Evolutionary conservation across 53 echinoderm and acorn worm species (phyloP).

Genomic region (Actinopyga echinites): DNA sequence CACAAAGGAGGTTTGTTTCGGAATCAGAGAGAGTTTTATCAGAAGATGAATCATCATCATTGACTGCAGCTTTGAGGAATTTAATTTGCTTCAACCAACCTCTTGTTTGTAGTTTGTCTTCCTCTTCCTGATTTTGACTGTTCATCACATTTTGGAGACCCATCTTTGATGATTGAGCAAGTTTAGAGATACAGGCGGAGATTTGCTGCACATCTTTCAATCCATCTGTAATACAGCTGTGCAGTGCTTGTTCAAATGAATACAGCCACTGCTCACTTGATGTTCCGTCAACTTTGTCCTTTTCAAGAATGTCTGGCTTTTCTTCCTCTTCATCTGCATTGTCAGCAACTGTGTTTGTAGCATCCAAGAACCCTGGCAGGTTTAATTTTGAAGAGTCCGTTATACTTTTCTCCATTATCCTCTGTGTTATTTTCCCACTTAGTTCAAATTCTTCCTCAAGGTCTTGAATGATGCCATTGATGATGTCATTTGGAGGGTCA

Average conservation of each 20-base stretch:
- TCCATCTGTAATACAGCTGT: constrained; percentile 8
- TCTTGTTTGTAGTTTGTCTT: not conserved
- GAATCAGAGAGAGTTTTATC: not conserved
- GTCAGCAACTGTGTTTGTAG: not conserved
- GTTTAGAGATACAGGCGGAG: not conserved
- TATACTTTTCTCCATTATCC: not conserved
- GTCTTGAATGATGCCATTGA: not conserved
- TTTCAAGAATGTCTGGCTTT: not conserved
- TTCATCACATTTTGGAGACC: not conserved
- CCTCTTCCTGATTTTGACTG: not conserved
- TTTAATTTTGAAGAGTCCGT: not conserved
- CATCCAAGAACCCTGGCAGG: constrained; percentile 20
- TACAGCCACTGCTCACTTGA: not conserved
- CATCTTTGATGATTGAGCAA: not conserved
- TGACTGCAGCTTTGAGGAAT: not conserved
- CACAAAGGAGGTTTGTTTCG: constrained; percentile 3
- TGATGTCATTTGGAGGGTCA: constrained; percentile 11
- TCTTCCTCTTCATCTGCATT: not conserved
- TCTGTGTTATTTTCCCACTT: constrained; percentile 18
- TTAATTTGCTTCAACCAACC: constrained; percentile 32
- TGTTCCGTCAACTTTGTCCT: not conserved
- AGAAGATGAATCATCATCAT: not conserved
- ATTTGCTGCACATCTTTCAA: constrained; percentile 31
- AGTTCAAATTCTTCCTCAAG: constrained; percentile 8
- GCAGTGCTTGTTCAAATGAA: constrained; percentile 15